These are phyloP conservation scores for Brachypalpus laphriformis DNA, from an alignment of 2,888 invertebrate genomes.

Conservation along the genomic window DNA sequence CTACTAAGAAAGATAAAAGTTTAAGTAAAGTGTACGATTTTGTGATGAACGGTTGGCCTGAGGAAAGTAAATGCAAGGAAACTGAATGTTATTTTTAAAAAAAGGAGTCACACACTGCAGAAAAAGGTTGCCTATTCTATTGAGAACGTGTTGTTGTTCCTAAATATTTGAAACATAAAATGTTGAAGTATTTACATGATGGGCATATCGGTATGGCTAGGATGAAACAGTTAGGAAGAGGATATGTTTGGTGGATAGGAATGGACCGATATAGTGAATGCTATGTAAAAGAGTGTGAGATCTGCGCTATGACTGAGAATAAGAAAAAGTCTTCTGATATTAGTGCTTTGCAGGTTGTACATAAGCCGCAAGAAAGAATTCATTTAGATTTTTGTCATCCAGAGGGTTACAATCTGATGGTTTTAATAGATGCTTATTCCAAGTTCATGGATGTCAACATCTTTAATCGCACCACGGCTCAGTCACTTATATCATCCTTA, in stretches of 20 bases:
- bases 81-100: neutral
- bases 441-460: neutral
- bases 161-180: neutral
- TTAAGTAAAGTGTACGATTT: neutral
- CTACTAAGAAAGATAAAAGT: neutral
- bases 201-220: slow-evolving; percentile 4
- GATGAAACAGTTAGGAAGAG: neutral
- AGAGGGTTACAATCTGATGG: neutral
- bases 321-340: neutral
- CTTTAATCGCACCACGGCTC: neutral
- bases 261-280: neutral
- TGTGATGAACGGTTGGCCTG: neutral
- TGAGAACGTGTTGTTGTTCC: neutral
- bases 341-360: neutral
- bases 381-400: slow-evolving; percentile 9
- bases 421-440: slow-evolving; percentile 11
- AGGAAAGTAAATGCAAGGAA: neutral
- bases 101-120: neutral
- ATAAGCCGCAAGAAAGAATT: neutral
- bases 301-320: neutral
- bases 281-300: too few species aligned
- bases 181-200: neutral
- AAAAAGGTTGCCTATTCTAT: too few species aligned
- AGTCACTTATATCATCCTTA: neutral
- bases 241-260: neutral